Evolutionary conservation across 2,888 invertebrate genomes (phyloP), one percentile per base, ranked within the genome.

Genomic region (Tupiocoris notatus): DNA sequence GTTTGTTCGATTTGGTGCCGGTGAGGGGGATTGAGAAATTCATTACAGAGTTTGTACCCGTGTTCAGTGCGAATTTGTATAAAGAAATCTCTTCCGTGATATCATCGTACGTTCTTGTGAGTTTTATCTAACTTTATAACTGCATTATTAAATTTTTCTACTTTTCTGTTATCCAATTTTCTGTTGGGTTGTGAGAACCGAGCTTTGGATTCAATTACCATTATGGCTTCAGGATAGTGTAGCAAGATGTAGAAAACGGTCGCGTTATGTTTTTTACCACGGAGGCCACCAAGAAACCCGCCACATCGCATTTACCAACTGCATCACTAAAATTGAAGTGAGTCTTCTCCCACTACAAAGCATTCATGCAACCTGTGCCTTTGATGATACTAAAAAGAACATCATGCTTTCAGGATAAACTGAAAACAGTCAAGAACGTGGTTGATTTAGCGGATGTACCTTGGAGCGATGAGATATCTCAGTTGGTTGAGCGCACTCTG

Each of bases 401-500:
- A 39, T 39, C 12, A n/a, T n/a, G n/a, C n/a, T n/a, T n/a, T 1
- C 18, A 70, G 70, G 70, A 59, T 6, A 70, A 59, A 21, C 59
- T 70, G 7, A 17, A 23, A 1, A 63, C 73, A 6, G 39, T 73
- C 22, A 39, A 1, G 21, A 7, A 16, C 17, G 21, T 73, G 6
- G 62, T 54, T n/a, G 17, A 73, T 12, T 62, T 54, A 25, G 73
- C 73, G 9, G 20, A 39, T 16, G 84, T 85, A 1, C 85, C 85
- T 1, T 85, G 85, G 84, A 84, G 83, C 79, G 62, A 81, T n/a
- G 82, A 81, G 24, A 82, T 85, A 23, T 21, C 77, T 6, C 79
- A 78, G 22, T 78, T 85, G 9, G 83, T 83, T 64, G 82, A 84
- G 78, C 78, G 77, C 20, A 82, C 81, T 67, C 81, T 81, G 20